These are phyloP conservation scores for Thripadectes ignobilis DNA, from an alignment of 2,797 vertebrate species.

Conservation along the genomic window DNA sequence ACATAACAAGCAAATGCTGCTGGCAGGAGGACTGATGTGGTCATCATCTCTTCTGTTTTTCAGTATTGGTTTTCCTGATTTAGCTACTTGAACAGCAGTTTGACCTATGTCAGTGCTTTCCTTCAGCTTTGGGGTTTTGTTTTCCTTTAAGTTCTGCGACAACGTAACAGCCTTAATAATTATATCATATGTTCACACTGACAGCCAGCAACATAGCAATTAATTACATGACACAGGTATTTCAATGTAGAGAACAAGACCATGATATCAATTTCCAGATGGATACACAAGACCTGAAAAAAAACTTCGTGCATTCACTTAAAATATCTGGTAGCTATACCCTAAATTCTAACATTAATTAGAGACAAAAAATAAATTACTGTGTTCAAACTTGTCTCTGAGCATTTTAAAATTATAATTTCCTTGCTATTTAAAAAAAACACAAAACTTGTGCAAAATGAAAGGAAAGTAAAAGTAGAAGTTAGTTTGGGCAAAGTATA, in stretches of 20 bases:
- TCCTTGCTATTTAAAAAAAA: not conserved
- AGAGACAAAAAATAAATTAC: not conserved
- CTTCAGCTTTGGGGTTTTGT: not conserved
- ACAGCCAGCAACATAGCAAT: not conserved
- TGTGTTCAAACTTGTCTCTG: not conserved
- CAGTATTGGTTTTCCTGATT: not conserved
- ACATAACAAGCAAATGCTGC: not conserved
- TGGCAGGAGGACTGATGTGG: not conserved
- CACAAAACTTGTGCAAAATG: not conserved
- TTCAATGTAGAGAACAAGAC: not conserved
- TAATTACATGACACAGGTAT: not conserved
- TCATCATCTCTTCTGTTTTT: not conserved
- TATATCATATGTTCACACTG: not conserved
- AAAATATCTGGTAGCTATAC: not conserved
- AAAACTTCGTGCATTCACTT: not conserved
- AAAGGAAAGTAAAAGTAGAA: not conserved
- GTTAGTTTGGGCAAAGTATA: not conserved
- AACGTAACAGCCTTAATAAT: not conserved
- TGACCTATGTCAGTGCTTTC: not conserved
- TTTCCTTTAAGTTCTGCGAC: not conserved
- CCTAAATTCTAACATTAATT: not conserved
- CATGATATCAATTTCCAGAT: not conserved
- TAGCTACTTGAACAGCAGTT: not conserved
- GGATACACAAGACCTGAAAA: not conserved
- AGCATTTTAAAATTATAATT: not conserved